Evolutionary conservation across 2,888 invertebrate genomes (phyloP), one percentile per base, ranked within the genome.

Genomic region (Epistrophe grossulariae): DNA sequence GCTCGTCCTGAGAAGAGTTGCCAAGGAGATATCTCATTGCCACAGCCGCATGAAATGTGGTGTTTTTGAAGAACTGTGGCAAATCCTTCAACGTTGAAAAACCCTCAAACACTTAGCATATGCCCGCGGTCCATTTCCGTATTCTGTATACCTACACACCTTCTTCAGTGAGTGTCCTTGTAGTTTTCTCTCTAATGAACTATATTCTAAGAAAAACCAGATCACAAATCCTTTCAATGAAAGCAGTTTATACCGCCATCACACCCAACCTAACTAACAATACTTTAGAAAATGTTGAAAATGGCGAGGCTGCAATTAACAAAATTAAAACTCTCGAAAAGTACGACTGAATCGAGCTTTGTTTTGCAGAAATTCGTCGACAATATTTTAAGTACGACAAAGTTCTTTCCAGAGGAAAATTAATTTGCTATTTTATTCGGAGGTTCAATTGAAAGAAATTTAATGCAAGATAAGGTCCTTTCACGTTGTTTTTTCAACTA

Each of bases 341-440:
- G 70, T 35, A 64, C 19, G 50, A 60, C 68, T 55, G 73, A 78
- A 73, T 45, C n/a, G 48, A 31, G 66, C 71, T 55, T 43, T 72
- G 81, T 55, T 57, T 71, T 28, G 17, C 31, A 59, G 59, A 55
- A 57, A 71, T 71, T 35, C 71, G 57, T 40, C 64, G 64, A 57
- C 70, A 66, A 78, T 59, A 66, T 77, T 38, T 43, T 19, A 45
- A 59, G 38, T 52, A 84, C 35, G 82, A 81, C 85, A 82, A 85
- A 85, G 70, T 85, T 85, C 77, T n/a, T 38, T 4, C 40, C 55
- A 62, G 59, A 71, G 62, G 70, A 78, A 84, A 84, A 84, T 84
- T 84, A 80, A 82, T 85, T 85, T 85, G 70, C 78, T 74, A 81
- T 81, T 85, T 78, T 82, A 81, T 73, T 85, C 50, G 62, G 40